A percentile compares a stretch with the other conserved stretches of the same genome.
Conservation (phyloP, 2,113 vertebrate genomes). For the Vulpes vulpes region DNA sequence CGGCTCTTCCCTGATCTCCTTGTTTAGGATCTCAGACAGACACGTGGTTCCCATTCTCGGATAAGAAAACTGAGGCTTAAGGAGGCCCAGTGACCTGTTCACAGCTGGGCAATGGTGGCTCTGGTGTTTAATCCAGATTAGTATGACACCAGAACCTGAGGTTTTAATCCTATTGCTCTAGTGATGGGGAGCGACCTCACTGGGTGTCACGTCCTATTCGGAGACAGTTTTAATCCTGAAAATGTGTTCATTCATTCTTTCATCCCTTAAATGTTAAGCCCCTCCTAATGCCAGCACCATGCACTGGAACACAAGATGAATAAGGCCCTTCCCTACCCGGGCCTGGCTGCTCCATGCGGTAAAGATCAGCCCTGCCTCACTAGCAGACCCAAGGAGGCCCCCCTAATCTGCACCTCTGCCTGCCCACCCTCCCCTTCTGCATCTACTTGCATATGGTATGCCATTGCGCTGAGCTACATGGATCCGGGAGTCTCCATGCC, state of each 20-base stretch:
- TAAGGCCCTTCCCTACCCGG: not conserved
- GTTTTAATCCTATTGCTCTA: not conserved
- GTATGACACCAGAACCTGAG: not conserved
- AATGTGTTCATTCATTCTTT: constrained; percentile 30
- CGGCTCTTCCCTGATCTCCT: not conserved
- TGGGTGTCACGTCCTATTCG: not conserved
- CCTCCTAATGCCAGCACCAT: not conserved
- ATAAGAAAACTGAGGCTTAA: not conserved
- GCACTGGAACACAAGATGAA: too few relatives aligned
- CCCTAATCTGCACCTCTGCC: not conserved
- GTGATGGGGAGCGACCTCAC: not conserved
- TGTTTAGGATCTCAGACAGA: not conserved
- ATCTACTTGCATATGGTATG: not conserved
- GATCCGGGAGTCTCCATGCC: not conserved
- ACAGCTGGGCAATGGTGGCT: not conserved
- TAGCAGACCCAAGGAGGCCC: not conserved
- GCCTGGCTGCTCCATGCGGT: not conserved
- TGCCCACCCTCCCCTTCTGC: not conserved
- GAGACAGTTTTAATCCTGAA: not conserved
- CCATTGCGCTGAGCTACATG: not conserved
- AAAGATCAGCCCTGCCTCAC: not conserved
- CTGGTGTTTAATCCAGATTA: not conserved
- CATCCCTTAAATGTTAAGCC: not conserved
- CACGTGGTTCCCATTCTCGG: not conserved
- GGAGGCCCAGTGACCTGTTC: not conserved